Base-by-base conservation (phyloP, 2,113 vertebrate genomes). In the Catharus bicknelli region DNA sequence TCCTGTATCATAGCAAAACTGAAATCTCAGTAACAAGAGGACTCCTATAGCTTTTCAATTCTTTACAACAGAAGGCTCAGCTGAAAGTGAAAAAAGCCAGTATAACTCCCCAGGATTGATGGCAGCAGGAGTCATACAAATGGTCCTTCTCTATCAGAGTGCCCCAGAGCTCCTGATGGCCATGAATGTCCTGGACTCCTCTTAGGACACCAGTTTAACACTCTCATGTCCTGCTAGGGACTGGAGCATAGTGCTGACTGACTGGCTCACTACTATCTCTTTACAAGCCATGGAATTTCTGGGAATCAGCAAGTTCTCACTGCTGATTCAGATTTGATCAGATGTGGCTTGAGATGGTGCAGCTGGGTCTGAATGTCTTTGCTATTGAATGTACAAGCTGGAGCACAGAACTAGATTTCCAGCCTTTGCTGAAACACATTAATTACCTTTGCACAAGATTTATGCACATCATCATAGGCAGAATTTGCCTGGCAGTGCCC, bases 361-460 rank as follows among this genome's bases (percentile, higher is more conserved):
- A 95, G 91, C 81, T 87, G 74, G 47, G 34, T 76, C 62, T 84
- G 66, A 78, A 82, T 40, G 10, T 72, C 88, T 94, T 85, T 45
- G 38, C 26, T 93, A 20, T 58, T 73, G 64, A 89, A 87, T 58
- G 13, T 68, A 61, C n/a, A 26, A 69, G 18, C 53, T 88, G 73
- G 64, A 93, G 34, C 10, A 64, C 29, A 74, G 58, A 72, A 48
- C 70, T 47, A 54, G 22, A 76, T 66, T 88, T 72, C 51, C 89
- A 90, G 47, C 58, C 70, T 76, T 73, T 19, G 3, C 74, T 62
- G 54, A 82, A 90, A 21, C 30, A 67, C 13, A 3, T n/a, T 64
- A 63, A 81, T 53, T 77, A 57, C 38, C 62, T 88, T 36, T 32
- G 48, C 26, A 86, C 34, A 26, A 66, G 54, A 26, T 48, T 85